phyloP scores from a whole-genome alignment of 37 sponge, comb jelly and placozoan species.

The Ephydatia muelleri region DNA sequence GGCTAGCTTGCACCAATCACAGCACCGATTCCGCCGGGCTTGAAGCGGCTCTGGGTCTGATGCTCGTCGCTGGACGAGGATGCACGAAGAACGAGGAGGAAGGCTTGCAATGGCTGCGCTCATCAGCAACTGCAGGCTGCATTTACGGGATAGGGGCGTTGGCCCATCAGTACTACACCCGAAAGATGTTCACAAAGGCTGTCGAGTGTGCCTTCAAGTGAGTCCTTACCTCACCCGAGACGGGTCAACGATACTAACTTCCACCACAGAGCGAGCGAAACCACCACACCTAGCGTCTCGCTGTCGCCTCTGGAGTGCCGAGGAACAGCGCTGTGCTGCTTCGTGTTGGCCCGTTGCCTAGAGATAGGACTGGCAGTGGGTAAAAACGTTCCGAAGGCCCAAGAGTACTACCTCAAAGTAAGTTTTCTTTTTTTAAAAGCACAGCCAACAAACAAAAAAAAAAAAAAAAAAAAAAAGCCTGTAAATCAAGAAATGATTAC shows the following conservation, averaged over 20 bases:
- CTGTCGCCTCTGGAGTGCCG: conserved; percentile 39
- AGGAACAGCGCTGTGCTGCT: conserved; percentile 69
- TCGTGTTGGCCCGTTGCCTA: conserved; percentile 60
- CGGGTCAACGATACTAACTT: background rate
- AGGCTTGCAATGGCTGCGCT: conserved; percentile 64
- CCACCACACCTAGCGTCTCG: background rate
- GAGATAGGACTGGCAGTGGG: conserved; percentile 62
- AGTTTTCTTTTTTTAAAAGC: background rate
- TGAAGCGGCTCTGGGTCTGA: conserved; percentile 80
- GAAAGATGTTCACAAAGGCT: conserved; percentile 63
- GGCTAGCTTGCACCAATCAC: background rate
- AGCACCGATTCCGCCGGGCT: too few relatives aligned
- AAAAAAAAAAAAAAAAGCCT: too few relatives aligned
- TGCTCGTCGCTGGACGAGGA: conserved; percentile 60
- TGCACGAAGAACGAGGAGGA: conserved; percentile 12
- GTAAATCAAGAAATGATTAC: too few relatives aligned
- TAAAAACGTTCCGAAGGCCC: conserved; percentile 33
- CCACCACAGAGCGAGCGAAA: background rate
- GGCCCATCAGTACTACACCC: conserved; percentile 39
- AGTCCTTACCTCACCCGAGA: background rate
- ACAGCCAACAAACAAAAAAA: background rate
- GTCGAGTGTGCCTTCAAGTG: conserved; percentile 62
- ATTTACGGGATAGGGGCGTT: conserved; percentile 61
- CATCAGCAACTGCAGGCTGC: conserved; percentile 36
- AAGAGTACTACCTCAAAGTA: conserved; percentile 46